Base-by-base conservation (phyloP, 2,113 vertebrate genomes). In the Strix aluco region DNA sequence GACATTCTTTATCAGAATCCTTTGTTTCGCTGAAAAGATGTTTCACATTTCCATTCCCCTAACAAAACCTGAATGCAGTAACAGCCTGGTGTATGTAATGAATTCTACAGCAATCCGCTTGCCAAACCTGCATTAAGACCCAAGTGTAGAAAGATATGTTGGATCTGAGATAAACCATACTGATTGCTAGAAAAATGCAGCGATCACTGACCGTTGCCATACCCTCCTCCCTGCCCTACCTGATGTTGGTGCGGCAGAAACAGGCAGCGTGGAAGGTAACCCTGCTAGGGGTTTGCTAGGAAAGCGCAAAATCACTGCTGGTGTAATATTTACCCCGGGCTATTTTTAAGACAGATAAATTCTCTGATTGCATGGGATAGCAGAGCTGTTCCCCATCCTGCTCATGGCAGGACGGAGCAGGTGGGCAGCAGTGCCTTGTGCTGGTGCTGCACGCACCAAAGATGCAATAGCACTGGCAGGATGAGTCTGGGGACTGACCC, bases 151-250 rank as follows among this genome's bases (percentile, higher is more conserved):
- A 81, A 71, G 51, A 27, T 26, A 10, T 1, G 15, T 59, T 49
- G 40, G 49, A 44, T 25, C 36, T 62, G 46, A 86, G 73, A 57
- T 15, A 54, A 92, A 52, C 7, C 46, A 10, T 5, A 16, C 14
- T 15, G 69, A 81, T 13, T 13, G 46, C 32, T 38, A 63, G 51
- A 85, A 70, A 75, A 84, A 57, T 0, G 4, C 40, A 62, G 59
- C 1, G 4, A 38, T 13, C 16, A 5, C 57, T 54, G n/a, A 44
- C 32, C 0, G 0, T 27, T 62, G 70, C 34, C 1, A 1, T 29
- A 25, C 63, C 29, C 32, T 81, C 23, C 36, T 44, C 29, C 54
- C 29, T 67, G 70, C 20, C 57, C 7, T 23, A 6, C 32, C 54
- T 38, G 16, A 51, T 44, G 40, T 23, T 15, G 23, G 27, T 27